Evolutionary conservation across 2,113 vertebrate species (phyloP), one percentile per base, ranked within the genome.

Genomic region (Agapornis roseicollis): DNA sequence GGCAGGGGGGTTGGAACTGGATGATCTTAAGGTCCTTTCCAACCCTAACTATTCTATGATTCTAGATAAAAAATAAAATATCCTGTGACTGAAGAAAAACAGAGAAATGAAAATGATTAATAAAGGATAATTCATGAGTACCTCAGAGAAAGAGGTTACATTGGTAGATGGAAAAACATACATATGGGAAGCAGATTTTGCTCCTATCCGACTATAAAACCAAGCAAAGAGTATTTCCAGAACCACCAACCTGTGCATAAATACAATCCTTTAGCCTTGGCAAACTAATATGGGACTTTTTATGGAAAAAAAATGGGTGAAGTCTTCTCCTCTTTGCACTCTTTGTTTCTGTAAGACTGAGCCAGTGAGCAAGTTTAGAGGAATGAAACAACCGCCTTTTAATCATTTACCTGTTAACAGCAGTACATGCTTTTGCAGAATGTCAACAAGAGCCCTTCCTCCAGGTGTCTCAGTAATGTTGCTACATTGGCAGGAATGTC

Each of bases 11-110:
- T n/a, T n/a, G n/a, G n/a, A n/a, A n/a, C n/a, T n/a, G n/a, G n/a
- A n/a, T n/a, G n/a, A n/a, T n/a, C n/a, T n/a, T n/a, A n/a, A n/a
- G n/a, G n/a, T n/a, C n/a, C n/a, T n/a, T n/a, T n/a, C n/a, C n/a
- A n/a, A n/a, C n/a, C n/a, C n/a, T n/a, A n/a, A n/a, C n/a, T n/a
- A n/a, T n/a, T n/a, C n/a, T n/a, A n/a, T n/a, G n/a, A n/a, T n/a
- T n/a, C n/a, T n/a, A 90, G 47, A 80, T 56, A 61, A 89, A 56
- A 94, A 94, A 85, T 33, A 89, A 90, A 91, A n/a, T 71, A 79
- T 19, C 46, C n/a, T 60, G 17, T 49, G 42, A 80, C 23, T 1
- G 1, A 53, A 73, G 46, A 83, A 89, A 89, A 91, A 72, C 4
- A 86, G 33, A 92, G 31, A 76, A 72, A 88, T 89, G 2, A 88